Conservation (phyloP, 2,888 invertebrate genomes). For the Chymomyza procnemis region DNA sequence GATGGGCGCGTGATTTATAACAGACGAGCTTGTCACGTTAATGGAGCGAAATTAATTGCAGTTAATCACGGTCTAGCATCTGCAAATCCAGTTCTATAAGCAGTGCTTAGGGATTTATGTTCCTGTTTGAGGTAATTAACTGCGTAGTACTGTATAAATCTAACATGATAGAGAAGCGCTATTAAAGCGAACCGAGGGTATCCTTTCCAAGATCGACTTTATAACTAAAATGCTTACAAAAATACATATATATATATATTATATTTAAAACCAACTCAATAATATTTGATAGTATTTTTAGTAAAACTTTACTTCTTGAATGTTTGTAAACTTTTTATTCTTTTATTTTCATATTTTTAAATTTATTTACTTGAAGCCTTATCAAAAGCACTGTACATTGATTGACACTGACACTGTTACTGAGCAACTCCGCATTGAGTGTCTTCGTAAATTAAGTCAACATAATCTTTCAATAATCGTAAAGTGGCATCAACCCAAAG, state of each 20-base stretch:
- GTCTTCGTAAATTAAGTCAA: slow-evolving; percentile 23
- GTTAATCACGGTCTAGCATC: background rate
- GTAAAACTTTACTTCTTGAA: too few relatives aligned
- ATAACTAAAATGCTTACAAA: too few relatives aligned
- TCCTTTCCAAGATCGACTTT: too few relatives aligned
- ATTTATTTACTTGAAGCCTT: background rate
- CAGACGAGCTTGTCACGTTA: background rate
- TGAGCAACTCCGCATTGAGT: background rate
- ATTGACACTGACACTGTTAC: slow-evolving; percentile 1
- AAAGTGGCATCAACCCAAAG: slow-evolving; percentile 39
- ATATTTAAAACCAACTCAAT: too few relatives aligned
- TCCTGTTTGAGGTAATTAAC: too few relatives aligned
- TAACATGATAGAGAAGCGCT: too few relatives aligned
- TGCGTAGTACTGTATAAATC: too few relatives aligned
- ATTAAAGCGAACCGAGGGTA: too few relatives aligned
- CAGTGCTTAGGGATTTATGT: background rate
- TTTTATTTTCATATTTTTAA: background rate
- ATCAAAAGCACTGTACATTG: slow-evolving; percentile 1
- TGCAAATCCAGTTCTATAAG: background rate
- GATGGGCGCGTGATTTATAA: background rate
- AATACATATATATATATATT: too few relatives aligned
- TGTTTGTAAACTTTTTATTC: too few relatives aligned
- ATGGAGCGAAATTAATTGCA: background rate
- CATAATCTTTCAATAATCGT: slow-evolving; percentile 44
- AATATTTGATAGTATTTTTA: too few relatives aligned